Base-by-base conservation (phyloP, 2,113 vertebrate species). In the Semicossyphus pulcher region DNA sequence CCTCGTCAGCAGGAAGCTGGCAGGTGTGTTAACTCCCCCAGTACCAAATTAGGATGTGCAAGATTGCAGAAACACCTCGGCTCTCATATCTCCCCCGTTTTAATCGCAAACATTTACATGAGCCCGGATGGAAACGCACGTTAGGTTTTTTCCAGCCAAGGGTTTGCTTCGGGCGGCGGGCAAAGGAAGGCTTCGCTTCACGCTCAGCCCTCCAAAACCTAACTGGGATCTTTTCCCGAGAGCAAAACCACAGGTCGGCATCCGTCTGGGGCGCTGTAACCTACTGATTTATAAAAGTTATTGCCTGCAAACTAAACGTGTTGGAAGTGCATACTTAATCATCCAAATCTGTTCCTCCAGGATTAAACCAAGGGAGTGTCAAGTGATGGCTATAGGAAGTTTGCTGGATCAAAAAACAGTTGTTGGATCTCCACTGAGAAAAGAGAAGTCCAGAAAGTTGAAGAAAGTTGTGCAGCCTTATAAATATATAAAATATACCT, bases 1-100 rank as follows among this genome's bases (percentile, higher is more conserved):
- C 90, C 86, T 91, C 87, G 95, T 98, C 97, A 98, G 96, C 96
- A 96, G 87, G 54, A 89, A 93, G 88, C 88, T 94, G 95, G 95
- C 97, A 97, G 96, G 96, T 96, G 97, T 87, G 94, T 92, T 94
- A 92, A 94, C 94, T 96, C 95, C 94, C 94, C 87, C 86, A 94
- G 93, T 94, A 94, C 92, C 95, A 93, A 94, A 94, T 95, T 93
- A 95, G 88, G 93, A 94, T 93, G 92, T 92, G 94, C 92, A 87
- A 94, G 92, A 94, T 95, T 94, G 94, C 94, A 95, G 83, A 94
- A 94, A 93, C 62, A 84, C 88, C 81, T 89, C 72, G 10, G 68
- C 85, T 86, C 85, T 91, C 88, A 88, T 89, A 89, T 90, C 84
- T 73, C 74, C 63, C 72, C 67, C 71, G 78, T 92, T 91, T 91